Evolutionary conservation across 2,113 vertebrate species (phyloP).

Genomic region (Rafetus swinhoei): DNA sequence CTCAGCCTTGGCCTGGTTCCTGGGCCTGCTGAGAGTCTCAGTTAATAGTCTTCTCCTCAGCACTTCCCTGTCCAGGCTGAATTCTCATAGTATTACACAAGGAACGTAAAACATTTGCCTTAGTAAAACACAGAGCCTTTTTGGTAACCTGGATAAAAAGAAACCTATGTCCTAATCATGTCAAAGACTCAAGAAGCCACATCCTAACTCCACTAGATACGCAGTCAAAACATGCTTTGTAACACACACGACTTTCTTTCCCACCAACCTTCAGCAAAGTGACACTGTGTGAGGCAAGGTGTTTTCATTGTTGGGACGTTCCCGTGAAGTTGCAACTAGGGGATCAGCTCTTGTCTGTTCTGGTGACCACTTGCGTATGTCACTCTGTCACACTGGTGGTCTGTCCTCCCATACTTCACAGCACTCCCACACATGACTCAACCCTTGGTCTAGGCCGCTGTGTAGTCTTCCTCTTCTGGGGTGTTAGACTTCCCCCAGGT

Average conservation of each 20-base stretch:
- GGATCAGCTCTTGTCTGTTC: not conserved
- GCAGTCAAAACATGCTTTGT: not conserved
- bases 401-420: not conserved
- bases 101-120: not conserved
- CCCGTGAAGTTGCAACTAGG: not conserved
- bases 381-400: not conserved
- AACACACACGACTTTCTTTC: not conserved
- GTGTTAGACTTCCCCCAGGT: not conserved
- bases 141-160: not conserved
- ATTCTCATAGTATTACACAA: not conserved
- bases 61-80: not conserved
- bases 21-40: not conserved
- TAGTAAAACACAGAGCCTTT: not conserved
- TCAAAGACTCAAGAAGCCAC: not conserved
- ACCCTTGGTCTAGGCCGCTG: too few species aligned
- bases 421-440: not conserved
- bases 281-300: not conserved
- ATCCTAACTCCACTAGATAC: not conserved
- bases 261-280: not conserved
- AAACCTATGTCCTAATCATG: not conserved
- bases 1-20: not conserved
- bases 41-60: not conserved
- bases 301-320: not conserved
- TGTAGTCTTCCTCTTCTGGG: not conserved
- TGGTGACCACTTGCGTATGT: not conserved